Evolutionary conservation across 2,797 vertebrate species (phyloP), one percentile per base, ranked within the genome.

Genomic region (Pelochelys cantorii): DNA sequence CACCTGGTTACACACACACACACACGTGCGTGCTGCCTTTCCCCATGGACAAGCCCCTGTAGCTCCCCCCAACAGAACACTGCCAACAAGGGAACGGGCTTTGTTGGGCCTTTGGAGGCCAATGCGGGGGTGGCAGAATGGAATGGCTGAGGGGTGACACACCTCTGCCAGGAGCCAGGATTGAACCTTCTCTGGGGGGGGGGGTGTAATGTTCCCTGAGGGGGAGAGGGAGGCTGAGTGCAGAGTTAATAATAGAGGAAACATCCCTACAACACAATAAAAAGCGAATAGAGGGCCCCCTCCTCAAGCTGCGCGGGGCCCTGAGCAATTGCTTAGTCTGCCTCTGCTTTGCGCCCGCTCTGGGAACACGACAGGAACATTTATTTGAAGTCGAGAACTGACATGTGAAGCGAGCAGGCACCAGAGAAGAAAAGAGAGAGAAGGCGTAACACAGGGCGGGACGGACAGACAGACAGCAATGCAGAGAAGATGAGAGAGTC

Each of bases 351-450:
- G 42, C 42, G 42, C 42, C 42, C 42, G 42, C 29, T 60, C 27
- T 60, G 59, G 59, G 59, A 60, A 60, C 59, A 60, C 59, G 10
- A 60, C 0, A 12, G 79, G n/a, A 0, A 57, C 27, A 0, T n/a
- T 3, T 74, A 52, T 7, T 25, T 85, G 52, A 34, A 86, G 80
- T n/a, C 23, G 53, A 71, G 68, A 37, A 22, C 34, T 34, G 74
- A 59, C 53, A 12, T 71, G n/a, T 48, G 27, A 37, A 59, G 55
- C 5, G 14, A 27, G 55, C 8, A 23, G 9, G 14, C 9, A 18
- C 34, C 79, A 18, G 22, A 31, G 42, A 37, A 71, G 68, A 34
- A 20, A 34, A 37, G n/a, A 37, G 68, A 34, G 22, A 42, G 13
- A 84, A 37, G n/a, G 52, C 29, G 14, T 62, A 31, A 60, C 29